Conservation (phyloP, 2,888 invertebrate species). For the Bedellia somnulentella region DNA sequence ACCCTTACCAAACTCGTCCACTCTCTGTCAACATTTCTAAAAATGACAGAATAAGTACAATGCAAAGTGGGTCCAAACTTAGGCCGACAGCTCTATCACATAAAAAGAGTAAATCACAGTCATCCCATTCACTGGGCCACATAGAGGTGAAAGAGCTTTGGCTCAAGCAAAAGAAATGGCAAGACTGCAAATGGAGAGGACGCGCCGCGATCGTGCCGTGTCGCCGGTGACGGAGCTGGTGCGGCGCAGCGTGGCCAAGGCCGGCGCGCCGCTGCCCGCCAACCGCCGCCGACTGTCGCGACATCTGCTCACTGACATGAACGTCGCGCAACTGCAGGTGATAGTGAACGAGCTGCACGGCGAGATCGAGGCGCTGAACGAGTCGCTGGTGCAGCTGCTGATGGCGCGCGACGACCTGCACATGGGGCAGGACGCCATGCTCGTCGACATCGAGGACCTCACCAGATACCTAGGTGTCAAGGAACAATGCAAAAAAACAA, state of each 20-base stretch:
- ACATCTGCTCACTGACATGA: constrained; percentile 88
- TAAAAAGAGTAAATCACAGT: constrained; percentile 47
- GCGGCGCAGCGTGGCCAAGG: constrained; percentile 75
- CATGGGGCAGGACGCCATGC: constrained; percentile 97
- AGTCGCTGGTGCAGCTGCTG: constrained; percentile 83
- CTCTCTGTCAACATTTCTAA: constrained; percentile 48
- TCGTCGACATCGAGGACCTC: constrained; percentile 95
- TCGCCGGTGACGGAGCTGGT: constrained; percentile 88
- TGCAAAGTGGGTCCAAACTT: constrained; percentile 37
- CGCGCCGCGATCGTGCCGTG: constrained; percentile 68
- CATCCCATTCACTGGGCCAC: constrained; percentile 47
- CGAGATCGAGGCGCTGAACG: constrained; percentile 91
- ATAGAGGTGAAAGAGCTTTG: constrained; percentile 67
- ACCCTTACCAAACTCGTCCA: constrained; percentile 52
- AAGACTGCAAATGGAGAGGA: constrained; percentile 88
- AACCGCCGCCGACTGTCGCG: constrained; percentile 82
- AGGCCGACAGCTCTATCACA: constrained; percentile 44
- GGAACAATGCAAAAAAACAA: constrained; percentile 51
- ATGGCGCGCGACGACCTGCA: constrained; percentile 94
- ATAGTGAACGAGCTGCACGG: constrained; percentile 93
- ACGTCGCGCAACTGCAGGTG: constrained; percentile 90
- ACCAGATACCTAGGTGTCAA: constrained; percentile 73
- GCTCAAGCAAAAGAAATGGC: constrained; percentile 92
- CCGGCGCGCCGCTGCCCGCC: constrained; percentile 80
- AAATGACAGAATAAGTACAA: constrained; percentile 42